These are phyloP conservation scores for Notothenia rossii DNA, from an alignment of 2,113 vertebrate species.

Conservation along the genomic window DNA sequence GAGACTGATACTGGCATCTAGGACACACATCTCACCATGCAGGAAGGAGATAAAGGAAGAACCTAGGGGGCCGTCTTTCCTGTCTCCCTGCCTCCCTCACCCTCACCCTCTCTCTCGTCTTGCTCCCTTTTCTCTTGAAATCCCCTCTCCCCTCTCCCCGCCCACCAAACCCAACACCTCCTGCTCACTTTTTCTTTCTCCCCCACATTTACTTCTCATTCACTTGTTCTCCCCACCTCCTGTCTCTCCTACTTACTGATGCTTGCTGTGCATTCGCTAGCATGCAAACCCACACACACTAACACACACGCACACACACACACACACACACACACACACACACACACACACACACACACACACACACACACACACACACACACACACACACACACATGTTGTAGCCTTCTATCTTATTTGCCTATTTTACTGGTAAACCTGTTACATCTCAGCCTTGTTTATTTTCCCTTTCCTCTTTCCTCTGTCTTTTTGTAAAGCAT, in stretches of 20 bases:
- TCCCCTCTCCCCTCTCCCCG: constrained; percentile 39
- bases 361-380: background rate
- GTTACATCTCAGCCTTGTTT: constrained; percentile 40
- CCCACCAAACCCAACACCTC: constrained; percentile 59
- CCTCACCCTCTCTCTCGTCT: constrained; percentile 49
- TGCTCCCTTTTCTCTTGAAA: constrained; percentile 47
- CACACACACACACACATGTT: background rate
- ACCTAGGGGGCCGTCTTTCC: constrained; percentile 81
- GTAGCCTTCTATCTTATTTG: constrained; percentile 29
- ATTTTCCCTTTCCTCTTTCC: constrained; percentile 20
- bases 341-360: background rate
- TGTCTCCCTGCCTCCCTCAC: constrained; percentile 75
- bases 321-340: background rate
- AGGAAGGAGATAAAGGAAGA: constrained; percentile 85
- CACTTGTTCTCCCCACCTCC: constrained; percentile 58
- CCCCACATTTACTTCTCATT: constrained; percentile 61
- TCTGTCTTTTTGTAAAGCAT: constrained; percentile 12
- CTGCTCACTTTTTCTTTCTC: constrained; percentile 67
- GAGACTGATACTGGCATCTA: constrained; percentile 91
- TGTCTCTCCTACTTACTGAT: constrained; percentile 58
- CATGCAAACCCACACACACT: background rate
- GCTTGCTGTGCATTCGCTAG: constrained; percentile 44
- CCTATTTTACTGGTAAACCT: constrained; percentile 43
- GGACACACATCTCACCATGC: constrained; percentile 88
- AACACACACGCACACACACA: background rate